These are phyloP conservation scores for Lepus townsendii DNA, from an alignment of 2,797 vertebrate genomes.

Conservation along the genomic window DNA sequence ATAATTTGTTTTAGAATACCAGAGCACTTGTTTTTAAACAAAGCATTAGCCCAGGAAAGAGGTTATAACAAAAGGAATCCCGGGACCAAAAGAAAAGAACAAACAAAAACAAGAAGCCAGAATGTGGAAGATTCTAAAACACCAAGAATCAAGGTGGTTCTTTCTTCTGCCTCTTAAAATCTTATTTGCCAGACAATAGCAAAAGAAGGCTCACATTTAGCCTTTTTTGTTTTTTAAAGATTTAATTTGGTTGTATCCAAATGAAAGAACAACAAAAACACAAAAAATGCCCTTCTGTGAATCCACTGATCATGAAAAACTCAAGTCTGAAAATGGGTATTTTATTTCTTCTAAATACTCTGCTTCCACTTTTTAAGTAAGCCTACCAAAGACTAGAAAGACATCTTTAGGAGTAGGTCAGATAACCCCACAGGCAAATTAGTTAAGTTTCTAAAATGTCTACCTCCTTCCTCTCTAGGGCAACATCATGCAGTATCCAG, in stretches of 20 bases:
- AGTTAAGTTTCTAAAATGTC: slow-evolving; percentile 67
- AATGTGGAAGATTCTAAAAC: neutral
- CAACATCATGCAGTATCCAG: slow-evolving; percentile 15
- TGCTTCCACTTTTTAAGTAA: slow-evolving; percentile 45
- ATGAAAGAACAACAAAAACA: neutral
- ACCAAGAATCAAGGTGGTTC: slow-evolving; percentile 44
- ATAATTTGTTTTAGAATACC: slow-evolving; percentile 81
- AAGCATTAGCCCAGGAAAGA: slow-evolving; percentile 74
- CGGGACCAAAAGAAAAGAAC: slow-evolving; percentile 64
- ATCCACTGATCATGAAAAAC: slow-evolving; percentile 16
- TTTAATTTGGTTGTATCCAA: slow-evolving; percentile 28
- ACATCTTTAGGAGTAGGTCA: slow-evolving; percentile 50
- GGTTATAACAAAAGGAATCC: slow-evolving; percentile 74
- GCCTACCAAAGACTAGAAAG: slow-evolving; percentile 43
- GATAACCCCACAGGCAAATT: slow-evolving; percentile 53
- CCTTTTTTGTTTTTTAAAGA: neutral
- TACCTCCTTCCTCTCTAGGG: slow-evolving; percentile 19
- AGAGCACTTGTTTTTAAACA: slow-evolving; percentile 83
- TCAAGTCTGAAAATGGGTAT: neutral
- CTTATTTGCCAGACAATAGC: neutral
- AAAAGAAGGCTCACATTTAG: neutral
- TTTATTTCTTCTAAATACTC: slow-evolving; percentile 24
- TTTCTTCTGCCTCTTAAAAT: slow-evolving; percentile 5
- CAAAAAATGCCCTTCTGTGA: neutral
- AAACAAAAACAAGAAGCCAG: slow-evolving; percentile 74